These are phyloP conservation scores for Candoia aspera DNA, from an alignment of 2,113 vertebrate genomes.

Conservation along the genomic window DNA sequence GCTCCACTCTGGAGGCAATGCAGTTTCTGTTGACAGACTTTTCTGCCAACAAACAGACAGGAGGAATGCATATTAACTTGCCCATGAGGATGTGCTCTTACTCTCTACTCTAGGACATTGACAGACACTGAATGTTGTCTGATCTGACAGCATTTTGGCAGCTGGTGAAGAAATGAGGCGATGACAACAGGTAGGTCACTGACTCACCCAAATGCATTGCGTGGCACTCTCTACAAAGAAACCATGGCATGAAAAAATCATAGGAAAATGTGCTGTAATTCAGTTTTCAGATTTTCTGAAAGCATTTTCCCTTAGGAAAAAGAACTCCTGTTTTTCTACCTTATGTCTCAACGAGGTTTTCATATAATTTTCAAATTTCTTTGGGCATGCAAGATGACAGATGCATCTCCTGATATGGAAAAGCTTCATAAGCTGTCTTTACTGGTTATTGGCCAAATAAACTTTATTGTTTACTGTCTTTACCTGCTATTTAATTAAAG, in stretches of 20 bases:
- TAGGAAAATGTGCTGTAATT: neutral
- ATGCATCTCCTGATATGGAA: too few species aligned
- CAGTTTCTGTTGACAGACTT: neutral
- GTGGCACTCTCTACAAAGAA: slow-evolving; percentile 6
- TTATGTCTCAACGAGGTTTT: too few species aligned
- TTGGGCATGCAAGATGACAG: too few species aligned
- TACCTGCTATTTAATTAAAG: too few species aligned
- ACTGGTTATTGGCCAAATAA: too few species aligned
- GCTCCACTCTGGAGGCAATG: neutral
- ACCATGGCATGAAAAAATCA: neutral
- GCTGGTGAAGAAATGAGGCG: neutral
- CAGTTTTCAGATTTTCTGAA: too few species aligned
- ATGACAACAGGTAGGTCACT: neutral
- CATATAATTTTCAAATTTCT: too few species aligned
- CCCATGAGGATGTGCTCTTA: neutral
- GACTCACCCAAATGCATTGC: neutral
- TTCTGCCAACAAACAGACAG: neutral
- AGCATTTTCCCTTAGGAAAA: too few species aligned
- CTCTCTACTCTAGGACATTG: slow-evolving; percentile 8
- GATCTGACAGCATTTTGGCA: slow-evolving; percentile 18
- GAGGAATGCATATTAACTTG: neutral
- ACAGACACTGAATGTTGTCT: neutral
- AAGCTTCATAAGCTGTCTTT: too few species aligned
- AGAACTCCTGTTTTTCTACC: too few species aligned
- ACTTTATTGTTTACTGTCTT: too few species aligned